Conservation (phyloP, 2,113 vertebrate genomes). For the Polyodon spathula region DNA sequence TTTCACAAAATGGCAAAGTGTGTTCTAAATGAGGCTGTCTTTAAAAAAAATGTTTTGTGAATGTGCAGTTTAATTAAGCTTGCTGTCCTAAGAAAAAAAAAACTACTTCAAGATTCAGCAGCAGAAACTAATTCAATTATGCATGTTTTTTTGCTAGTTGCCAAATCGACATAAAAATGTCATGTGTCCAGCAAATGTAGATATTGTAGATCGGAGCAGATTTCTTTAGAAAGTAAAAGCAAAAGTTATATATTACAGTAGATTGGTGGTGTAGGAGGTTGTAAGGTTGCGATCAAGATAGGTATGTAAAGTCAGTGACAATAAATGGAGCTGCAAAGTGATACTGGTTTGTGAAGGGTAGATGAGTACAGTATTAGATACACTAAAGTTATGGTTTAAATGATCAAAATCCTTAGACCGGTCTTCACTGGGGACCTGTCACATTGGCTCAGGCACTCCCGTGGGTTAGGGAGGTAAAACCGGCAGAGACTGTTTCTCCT, state of each 20-base stretch:
- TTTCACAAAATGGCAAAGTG: not conserved
- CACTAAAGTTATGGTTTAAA: no score
- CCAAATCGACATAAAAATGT: constrained; percentile 36
- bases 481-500: no score
- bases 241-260: constrained; percentile 18
- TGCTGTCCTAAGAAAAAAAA: constrained; percentile 30
- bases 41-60: not conserved
- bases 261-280: not conserved
- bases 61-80: constrained; percentile 10
- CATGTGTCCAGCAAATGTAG: not conserved
- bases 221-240: not conserved
- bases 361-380: not conserved
- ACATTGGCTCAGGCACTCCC: no score
- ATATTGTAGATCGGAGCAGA: constrained; percentile 2
- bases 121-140: constrained; percentile 28
- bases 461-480: no score
- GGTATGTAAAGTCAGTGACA: not conserved
- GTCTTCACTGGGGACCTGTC: no score
- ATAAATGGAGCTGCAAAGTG: constrained; percentile 14
- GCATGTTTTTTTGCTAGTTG: constrained; percentile 33
- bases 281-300: constrained; percentile 7
- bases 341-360: constrained; percentile 14
- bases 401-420: no score
- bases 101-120: constrained; percentile 20
- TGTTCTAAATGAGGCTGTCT: constrained; percentile 2